These are phyloP conservation scores for Nebria salina DNA, from an alignment of 2,888 invertebrate species.

Conservation along the genomic window DNA sequence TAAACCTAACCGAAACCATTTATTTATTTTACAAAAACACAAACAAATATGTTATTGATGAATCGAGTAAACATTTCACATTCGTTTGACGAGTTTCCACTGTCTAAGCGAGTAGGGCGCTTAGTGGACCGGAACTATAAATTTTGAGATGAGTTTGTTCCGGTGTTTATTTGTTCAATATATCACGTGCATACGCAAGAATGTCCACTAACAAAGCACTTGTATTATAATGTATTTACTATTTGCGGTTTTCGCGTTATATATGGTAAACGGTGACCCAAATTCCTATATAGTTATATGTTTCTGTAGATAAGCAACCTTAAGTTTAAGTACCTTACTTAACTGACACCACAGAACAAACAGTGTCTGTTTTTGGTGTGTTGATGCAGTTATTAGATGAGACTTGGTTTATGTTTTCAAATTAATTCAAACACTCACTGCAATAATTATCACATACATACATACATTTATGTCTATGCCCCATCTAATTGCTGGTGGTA, in stretches of 20 bases:
- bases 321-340: not conserved
- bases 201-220: conserved; percentile 20
- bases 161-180: conserved; percentile 31
- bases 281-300: not conserved
- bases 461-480: too few relatives aligned
- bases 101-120: not conserved
- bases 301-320: not conserved
- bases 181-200: conserved; percentile 14
- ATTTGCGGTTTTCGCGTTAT: not conserved
- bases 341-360: not conserved
- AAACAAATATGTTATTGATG: not conserved
- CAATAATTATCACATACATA: not conserved
- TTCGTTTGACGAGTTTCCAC: not conserved
- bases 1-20: not conserved
- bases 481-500: too few relatives aligned
- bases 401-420: not conserved
- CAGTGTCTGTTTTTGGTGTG: not conserved
- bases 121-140: conserved; percentile 22
- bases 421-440: not conserved
- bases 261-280: conserved; percentile 4
- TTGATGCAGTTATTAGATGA: not conserved
- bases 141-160: conserved; percentile 17
- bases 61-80: not conserved
- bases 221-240: conserved; percentile 10
- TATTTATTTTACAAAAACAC: not conserved